Base-by-base conservation (phyloP, 2,888 invertebrate species). In the Rotaria sp. region DNA sequence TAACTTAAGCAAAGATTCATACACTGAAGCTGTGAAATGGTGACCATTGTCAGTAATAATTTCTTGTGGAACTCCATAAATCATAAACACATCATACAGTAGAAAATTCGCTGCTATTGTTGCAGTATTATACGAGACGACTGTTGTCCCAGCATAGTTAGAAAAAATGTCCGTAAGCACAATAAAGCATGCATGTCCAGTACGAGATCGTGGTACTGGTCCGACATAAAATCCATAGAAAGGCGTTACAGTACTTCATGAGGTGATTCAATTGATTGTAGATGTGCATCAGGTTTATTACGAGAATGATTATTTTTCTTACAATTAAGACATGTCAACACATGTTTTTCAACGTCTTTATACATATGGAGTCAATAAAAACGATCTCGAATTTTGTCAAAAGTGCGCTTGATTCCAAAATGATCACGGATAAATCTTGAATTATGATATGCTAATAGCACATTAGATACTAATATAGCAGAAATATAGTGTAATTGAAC, bases 21-120 rank as follows among this genome's bases (percentile, higher is more conserved):
- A 87, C 59, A 87, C 24, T 35, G 87, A 85, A 11, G 87, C 87
- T 8, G 88, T 88, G 48, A 88, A 88, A 74, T 88, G 88, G 11
- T 87, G 85, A 35, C 88, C 88, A 45, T 86, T 45, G 57, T 88
- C 88, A 52, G 80, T 86, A 21, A 88, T 41, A 26, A 88, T 86
- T 59, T 88, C 88, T 50, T 85, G 55, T 26, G 88, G 88, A 8
- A 88, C 48, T 21, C 88, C 88, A 24, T 88, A 55, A 24, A 24
- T 55, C 55, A 55, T 24, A 55, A 55, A 24, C 21, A 55, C 24
- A 55, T 55, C 55, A 18, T 55, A 18, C 24, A 55, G 21, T 55
- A 55, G 21, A 55, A 55, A 55, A 2, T 55, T 55, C 55, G 55
- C 55, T 3, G 55, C 55, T 7, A 11, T 55, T 11, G 24, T 55